phyloP scores from a whole-genome alignment of 1,140 invertebrate genomes.

The Trichogramma pretiosum region DNA sequence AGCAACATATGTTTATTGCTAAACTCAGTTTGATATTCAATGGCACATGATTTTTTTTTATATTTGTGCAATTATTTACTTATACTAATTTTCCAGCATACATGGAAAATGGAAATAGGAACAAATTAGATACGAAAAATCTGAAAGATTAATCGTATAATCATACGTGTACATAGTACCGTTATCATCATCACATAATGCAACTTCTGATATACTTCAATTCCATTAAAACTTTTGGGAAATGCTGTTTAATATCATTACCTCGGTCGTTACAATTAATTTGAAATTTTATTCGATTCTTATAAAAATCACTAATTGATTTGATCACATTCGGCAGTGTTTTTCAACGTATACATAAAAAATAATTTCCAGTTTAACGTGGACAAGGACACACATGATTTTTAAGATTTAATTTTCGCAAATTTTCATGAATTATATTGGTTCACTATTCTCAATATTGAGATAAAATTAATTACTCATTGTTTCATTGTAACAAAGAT shows the following conservation, averaged over 20 bases:
- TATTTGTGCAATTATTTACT: slow-evolving; percentile 14
- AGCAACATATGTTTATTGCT: slow-evolving; percentile 15
- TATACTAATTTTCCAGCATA: slow-evolving; percentile 13
- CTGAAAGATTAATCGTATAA: slow-evolving; percentile 8
- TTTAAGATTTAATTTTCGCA: no score
- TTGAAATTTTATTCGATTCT: slow-evolving; percentile 6
- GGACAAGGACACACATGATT: slow-evolving; percentile 7
- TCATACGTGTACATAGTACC: slow-evolving; percentile 9
- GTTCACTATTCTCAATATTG: slow-evolving; percentile 5
- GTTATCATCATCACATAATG: no score
- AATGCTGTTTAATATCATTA: slow-evolving; percentile 5
- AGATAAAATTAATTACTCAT: slow-evolving; percentile 8
- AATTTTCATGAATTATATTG: no score
- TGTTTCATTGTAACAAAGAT: slow-evolving; percentile 21
- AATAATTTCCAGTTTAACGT: slow-evolving; percentile 14
- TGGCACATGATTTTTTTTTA: slow-evolving; percentile 10
- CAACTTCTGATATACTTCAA: no score
- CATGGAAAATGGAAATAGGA: slow-evolving; percentile 15
- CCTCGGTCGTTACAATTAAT: slow-evolving; percentile 9
- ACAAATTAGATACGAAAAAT: slow-evolving; percentile 13
- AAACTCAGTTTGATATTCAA: slow-evolving; percentile 5
- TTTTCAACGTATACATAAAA: no score
- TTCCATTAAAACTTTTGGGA: slow-evolving; percentile 7
- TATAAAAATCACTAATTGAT: slow-evolving; percentile 13
- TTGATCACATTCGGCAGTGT: slow-evolving; percentile 10